Percentiles rank a stretch among this genome's conserved stretches.
These are phyloP conservation scores for Bubo blakistoni DNA, from an alignment of 2,113 vertebrate species.

Conservation along the genomic window DNA sequence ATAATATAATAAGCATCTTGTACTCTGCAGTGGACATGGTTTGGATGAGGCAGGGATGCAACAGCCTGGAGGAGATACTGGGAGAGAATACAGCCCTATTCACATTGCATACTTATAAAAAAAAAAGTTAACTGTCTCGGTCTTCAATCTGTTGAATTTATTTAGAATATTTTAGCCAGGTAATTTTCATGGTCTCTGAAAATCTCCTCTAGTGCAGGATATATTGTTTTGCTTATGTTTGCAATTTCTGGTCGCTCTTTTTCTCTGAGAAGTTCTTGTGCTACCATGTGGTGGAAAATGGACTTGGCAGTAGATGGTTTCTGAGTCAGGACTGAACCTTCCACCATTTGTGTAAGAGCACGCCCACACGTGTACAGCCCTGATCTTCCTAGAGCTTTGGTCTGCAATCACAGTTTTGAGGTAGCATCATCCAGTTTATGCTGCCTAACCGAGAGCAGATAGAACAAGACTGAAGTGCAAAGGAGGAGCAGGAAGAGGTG, in stretches of 20 bases:
- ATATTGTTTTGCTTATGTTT: neutral
- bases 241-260: neutral
- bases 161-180: neutral
- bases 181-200: neutral
- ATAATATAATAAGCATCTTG: neutral
- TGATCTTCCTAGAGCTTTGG: neutral
- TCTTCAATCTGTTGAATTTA: neutral
- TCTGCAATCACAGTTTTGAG: neutral
- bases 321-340: neutral
- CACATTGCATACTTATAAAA: neutral
- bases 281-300: neutral
- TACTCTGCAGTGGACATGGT: neutral
- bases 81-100: neutral
- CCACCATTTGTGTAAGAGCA: neutral
- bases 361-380: neutral
- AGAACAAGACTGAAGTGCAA: neutral
- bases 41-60: neutral
- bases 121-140: neutral
- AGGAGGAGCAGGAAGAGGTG: neutral
- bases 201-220: neutral
- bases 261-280: neutral
- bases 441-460: neutral
- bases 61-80: neutral
- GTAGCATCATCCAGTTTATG: neutral
- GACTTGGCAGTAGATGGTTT: neutral